Evolutionary conservation across 2,113 vertebrate genomes (phyloP).

Genomic region (Sapajus apella): DNA sequence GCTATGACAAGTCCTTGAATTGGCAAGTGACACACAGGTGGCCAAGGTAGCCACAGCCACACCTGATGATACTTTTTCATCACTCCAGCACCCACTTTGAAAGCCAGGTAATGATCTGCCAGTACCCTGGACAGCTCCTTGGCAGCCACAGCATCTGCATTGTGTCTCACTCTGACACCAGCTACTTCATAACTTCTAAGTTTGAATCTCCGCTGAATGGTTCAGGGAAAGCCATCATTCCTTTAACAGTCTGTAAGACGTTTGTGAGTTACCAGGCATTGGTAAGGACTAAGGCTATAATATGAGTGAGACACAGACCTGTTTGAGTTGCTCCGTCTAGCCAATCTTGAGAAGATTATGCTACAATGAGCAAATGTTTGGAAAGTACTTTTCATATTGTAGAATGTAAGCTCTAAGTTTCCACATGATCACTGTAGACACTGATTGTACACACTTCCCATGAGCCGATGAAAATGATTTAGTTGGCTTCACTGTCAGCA

Average conservation of each 20-base stretch:
- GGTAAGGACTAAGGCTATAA: neutral
- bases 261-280: neutral
- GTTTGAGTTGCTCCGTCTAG: neutral
- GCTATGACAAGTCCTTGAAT: too few species aligned
- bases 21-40: too few species aligned
- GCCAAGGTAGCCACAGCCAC: too few species aligned
- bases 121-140: neutral
- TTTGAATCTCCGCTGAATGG: neutral
- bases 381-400: neutral
- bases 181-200: neutral
- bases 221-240: neutral
- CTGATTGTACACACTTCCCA: neutral
- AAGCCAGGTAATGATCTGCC: neutral
- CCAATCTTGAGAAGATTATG: neutral
- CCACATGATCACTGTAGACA: neutral
- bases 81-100: neutral
- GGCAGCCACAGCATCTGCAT: neutral
- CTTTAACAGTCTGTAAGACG: neutral
- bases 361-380: constrained; percentile 21
- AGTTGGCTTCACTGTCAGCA: neutral
- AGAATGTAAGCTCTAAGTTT: neutral
- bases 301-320: neutral
- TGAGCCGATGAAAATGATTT: neutral
- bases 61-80: too few species aligned
- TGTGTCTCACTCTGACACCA: neutral